These are phyloP conservation scores for Hippoglossus stenolepis DNA, from an alignment of 2,113 vertebrate species.

Conservation along the genomic window DNA sequence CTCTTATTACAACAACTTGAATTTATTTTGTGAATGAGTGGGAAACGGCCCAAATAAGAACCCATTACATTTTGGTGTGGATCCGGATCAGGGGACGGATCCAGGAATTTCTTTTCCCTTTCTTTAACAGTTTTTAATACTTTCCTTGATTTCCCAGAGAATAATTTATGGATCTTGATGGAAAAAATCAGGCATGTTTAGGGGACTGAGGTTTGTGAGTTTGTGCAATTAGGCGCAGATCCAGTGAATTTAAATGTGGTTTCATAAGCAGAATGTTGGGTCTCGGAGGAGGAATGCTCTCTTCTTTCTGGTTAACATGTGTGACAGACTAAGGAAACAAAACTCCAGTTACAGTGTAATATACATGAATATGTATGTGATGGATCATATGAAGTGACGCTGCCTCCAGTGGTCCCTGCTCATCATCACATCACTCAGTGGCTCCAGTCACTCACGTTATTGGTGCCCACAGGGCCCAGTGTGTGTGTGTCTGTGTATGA, in stretches of 20 bases:
- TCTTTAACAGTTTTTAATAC: no score
- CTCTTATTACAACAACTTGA: no score
- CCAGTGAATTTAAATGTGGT: no score
- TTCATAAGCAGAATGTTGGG: no score
- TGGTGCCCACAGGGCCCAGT: conserved; percentile 17
- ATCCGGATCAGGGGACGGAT: not conserved
- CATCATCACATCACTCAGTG: conserved; percentile 30
- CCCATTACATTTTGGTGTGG: no score
- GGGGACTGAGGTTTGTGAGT: no score
- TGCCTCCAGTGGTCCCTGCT: no score
- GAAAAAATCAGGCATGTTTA: no score
- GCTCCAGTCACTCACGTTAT: conserved; percentile 20
- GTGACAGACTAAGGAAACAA: not conserved
- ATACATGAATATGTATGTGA: not conserved
- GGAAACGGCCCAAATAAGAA: no score
- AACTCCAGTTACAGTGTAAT: not conserved
- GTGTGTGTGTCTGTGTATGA: conserved; percentile 29
- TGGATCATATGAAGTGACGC: conserved; percentile 5
- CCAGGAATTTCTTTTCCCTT: not conserved
- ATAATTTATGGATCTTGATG: not conserved
- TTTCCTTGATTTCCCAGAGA: not conserved
- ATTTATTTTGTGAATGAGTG: no score
- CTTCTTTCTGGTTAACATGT: not conserved
- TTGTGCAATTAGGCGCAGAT: no score
- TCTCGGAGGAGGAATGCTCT: no score